These are phyloP conservation scores for Strigops habroptila DNA, from an alignment of 2,113 vertebrate species.

Conservation along the genomic window DNA sequence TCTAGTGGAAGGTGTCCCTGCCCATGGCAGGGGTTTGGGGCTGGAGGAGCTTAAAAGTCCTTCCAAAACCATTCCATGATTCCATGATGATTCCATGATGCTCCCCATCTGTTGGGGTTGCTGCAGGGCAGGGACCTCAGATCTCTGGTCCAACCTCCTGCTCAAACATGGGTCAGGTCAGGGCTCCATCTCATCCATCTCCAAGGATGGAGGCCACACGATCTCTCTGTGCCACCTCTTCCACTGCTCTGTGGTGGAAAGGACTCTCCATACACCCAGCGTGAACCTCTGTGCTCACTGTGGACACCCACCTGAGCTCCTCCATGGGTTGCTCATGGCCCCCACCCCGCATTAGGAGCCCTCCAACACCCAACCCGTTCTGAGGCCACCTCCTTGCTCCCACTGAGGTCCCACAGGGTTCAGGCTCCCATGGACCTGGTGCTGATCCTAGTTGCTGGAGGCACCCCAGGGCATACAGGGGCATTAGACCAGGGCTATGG, in stretches of 20 bases:
- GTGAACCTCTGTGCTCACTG: not conserved
- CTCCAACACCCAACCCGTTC: not conserved
- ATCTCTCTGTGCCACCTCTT: not conserved
- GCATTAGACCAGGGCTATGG: accelerated
- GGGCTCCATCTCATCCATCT: not conserved
- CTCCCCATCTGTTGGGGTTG: not conserved
- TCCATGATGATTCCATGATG: no score
- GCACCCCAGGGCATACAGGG: accelerated
- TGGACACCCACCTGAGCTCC: not conserved
- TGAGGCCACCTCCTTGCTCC: not conserved
- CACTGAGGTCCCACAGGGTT: accelerated
- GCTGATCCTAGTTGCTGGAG: not conserved
- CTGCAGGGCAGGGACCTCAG: not conserved
- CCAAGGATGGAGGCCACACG: no score
- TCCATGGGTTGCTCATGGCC: not conserved
- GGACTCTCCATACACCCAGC: accelerated
- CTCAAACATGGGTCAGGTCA: not conserved
- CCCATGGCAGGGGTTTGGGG: no score
- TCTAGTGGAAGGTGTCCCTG: no score
- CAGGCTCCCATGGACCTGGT: not conserved
- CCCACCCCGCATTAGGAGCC: not conserved
- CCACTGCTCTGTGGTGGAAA: accelerated
- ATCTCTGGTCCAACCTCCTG: not conserved
- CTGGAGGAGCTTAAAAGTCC: no score
- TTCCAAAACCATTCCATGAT: no score